Evolutionary conservation across 1,140 invertebrate genomes (phyloP).

Genomic region (Lepeophtheirus salmonis): DNA sequence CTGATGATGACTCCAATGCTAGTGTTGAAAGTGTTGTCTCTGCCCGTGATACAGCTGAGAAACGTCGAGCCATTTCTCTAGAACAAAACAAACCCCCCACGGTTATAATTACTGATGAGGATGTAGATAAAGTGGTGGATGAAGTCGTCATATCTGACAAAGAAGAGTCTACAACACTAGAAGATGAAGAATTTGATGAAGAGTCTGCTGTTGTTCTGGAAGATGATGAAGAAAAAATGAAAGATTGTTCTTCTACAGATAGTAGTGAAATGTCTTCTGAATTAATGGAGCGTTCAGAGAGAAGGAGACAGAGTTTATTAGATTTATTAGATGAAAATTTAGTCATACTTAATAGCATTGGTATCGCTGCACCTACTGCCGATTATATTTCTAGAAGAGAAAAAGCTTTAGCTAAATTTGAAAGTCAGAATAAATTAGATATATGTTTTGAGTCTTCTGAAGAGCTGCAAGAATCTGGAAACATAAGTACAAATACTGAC

Average conservation of each 20-base stretch:
- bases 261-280: background rate
- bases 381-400: background rate
- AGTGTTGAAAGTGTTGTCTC: slow-evolving; percentile 7
- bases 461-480: background rate
- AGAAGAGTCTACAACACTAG: slow-evolving; percentile 3
- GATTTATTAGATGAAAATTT: background rate
- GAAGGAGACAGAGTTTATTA: background rate
- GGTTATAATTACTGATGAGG: background rate
- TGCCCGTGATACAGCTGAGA: background rate
- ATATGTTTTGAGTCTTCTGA: background rate
- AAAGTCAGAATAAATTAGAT: background rate
- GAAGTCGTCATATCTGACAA: background rate
- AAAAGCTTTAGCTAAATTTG: background rate
- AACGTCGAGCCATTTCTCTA: too few relatives aligned
- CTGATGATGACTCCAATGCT: background rate
- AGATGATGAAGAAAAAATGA: background rate
- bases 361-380: background rate
- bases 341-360: background rate
- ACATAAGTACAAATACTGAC: too few relatives aligned
- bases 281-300: background rate
- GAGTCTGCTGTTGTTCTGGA: background rate
- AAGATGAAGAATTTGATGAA: background rate
- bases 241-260: background rate
- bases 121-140: background rate
- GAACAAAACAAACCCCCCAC: background rate